phyloP scores from a whole-genome alignment of 2,888 invertebrate genomes.

The Tigriopus californicus region DNA sequence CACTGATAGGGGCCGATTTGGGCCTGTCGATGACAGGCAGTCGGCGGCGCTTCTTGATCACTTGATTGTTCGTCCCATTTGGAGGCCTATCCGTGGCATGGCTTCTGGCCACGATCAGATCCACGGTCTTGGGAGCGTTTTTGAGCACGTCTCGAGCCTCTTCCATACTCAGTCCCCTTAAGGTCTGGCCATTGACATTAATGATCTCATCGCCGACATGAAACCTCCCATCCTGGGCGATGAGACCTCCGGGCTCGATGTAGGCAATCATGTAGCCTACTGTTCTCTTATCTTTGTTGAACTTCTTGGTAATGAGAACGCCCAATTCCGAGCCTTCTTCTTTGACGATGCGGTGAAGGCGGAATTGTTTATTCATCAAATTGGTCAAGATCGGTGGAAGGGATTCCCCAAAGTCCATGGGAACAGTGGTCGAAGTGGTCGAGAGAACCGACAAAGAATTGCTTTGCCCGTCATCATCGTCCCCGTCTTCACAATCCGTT shows the following conservation, averaged over 20 bases:
- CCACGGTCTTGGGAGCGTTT: slow-evolving; percentile 29
- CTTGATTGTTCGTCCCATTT: too few relatives aligned
- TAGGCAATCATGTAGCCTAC: slow-evolving; percentile 49
- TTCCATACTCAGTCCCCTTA: slow-evolving; percentile 48
- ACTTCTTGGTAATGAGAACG: slow-evolving; percentile 48
- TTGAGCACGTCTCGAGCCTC: slow-evolving; percentile 34
- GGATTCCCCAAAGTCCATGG: slow-evolving; percentile 7
- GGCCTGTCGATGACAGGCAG: slow-evolving; percentile 3
- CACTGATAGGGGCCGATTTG: slow-evolving; percentile 1
- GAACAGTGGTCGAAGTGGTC: background rate
- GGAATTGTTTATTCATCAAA: slow-evolving; percentile 11
- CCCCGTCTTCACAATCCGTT: too few relatives aligned
- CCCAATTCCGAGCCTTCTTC: slow-evolving; percentile 41
- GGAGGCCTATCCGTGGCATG: too few relatives aligned
- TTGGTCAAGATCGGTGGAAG: slow-evolving; percentile 1
- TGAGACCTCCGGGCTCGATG: slow-evolving; percentile 47
- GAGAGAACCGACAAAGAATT: background rate
- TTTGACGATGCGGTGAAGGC: background rate
- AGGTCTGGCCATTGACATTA: slow-evolving; percentile 61
- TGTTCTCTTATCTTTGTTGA: slow-evolving; percentile 33
- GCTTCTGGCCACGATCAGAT: slow-evolving; percentile 28
- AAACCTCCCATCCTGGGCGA: slow-evolving; percentile 58
- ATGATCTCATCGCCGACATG: slow-evolving; percentile 72
- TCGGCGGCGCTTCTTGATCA: background rate
- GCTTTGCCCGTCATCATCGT: background rate